These are phyloP conservation scores for Cichlasoma orientale DNA, from an alignment of 2,797 vertebrate species.

Conservation along the genomic window DNA sequence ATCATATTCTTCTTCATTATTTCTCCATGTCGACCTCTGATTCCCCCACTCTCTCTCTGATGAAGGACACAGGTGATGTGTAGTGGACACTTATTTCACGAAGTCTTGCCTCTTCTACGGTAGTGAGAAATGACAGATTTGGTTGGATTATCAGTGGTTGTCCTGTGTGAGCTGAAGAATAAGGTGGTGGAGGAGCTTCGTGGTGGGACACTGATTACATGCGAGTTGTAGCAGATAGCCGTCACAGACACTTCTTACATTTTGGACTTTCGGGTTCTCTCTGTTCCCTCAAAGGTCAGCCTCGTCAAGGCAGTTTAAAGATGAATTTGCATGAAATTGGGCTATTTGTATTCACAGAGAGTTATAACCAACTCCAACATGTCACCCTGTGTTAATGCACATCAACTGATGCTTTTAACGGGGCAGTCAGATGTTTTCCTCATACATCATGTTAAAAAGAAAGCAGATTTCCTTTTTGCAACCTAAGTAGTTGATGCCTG, in stretches of 20 bases:
- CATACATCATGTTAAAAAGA: background rate
- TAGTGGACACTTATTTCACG: constrained; percentile 4
- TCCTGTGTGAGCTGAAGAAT: background rate
- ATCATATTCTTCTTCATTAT: background rate
- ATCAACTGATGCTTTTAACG: background rate
- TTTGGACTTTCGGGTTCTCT: constrained; percentile 4
- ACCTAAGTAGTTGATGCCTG: background rate
- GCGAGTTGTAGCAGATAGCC: background rate
- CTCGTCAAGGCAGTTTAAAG: background rate
- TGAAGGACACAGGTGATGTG: background rate
- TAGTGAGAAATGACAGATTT: constrained; percentile 5
- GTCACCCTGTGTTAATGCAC: background rate
- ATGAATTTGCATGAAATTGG: background rate
- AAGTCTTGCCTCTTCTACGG: background rate
- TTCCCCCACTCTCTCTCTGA: background rate
- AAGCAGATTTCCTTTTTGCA: background rate
- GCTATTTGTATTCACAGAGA: background rate
- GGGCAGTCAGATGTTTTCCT: no score
- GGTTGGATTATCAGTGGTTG: background rate
- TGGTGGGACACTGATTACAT: background rate
- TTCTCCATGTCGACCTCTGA: background rate
- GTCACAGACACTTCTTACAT: background rate
- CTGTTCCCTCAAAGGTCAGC: constrained; percentile 16
- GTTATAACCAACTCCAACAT: background rate
- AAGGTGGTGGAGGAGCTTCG: background rate